Conservation (phyloP, 2,888 invertebrate species). For the Oscheius sp. region DNA sequence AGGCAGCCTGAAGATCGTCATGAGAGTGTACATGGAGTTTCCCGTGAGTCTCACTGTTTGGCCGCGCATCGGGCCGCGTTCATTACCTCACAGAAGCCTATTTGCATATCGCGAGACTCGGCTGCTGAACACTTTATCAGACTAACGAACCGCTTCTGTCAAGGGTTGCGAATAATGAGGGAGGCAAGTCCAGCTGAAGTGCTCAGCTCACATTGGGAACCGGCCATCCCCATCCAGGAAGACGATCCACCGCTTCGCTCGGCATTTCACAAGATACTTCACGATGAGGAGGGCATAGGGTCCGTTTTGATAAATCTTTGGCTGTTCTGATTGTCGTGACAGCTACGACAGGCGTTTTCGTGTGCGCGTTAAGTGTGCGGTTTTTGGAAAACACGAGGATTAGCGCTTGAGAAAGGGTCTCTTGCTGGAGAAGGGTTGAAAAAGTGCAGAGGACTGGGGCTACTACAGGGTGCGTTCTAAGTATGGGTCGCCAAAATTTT, state of each 20-base stretch:
- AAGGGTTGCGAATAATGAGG: constrained; percentile 31
- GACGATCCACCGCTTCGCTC: background rate
- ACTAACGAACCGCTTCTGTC: constrained; percentile 37
- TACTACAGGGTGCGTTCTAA: background rate
- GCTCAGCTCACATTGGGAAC: constrained; percentile 13
- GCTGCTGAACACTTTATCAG: constrained; percentile 38
- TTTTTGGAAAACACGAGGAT: constrained; percentile 36
- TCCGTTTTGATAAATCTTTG: background rate
- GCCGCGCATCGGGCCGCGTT: constrained; percentile 33
- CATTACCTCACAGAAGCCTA: constrained; percentile 37
- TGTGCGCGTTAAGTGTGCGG: constrained; percentile 36
- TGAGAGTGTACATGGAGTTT: constrained; percentile 36
- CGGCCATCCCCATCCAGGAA: constrained; percentile 20
- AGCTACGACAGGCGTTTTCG: constrained; percentile 27
- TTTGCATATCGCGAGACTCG: constrained; percentile 37
- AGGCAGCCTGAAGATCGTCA: constrained; percentile 20
- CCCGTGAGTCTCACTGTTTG: constrained; percentile 32
- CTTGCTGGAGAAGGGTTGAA: background rate
- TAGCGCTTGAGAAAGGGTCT: constrained; percentile 25
- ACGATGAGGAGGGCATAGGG: background rate
- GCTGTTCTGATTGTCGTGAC: constrained; percentile 14
- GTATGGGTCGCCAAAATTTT: too few relatives aligned
- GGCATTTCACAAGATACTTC: background rate
- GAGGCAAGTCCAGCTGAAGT: constrained; percentile 30
- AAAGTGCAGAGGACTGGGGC: background rate